A percentile compares a stretch with the other conserved stretches of the same genome.
phyloP scores from a whole-genome alignment of 2,113 vertebrate genomes.

The Spea multiplicata region DNA sequence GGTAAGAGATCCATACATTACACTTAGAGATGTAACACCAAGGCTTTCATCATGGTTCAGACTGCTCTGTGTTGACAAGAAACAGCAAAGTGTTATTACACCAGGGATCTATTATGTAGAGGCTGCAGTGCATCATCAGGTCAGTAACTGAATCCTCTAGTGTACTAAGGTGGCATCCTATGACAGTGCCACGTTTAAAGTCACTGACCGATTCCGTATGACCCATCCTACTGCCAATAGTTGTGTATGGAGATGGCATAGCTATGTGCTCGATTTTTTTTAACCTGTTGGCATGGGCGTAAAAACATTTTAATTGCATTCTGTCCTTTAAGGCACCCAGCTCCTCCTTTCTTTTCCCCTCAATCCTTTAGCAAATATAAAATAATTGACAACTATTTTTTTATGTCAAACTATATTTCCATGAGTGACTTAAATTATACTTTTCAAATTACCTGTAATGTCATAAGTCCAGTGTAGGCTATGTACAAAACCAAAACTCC shows the following conservation, averaged over 20 bases:
- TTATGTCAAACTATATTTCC: no score
- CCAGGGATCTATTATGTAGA: not conserved
- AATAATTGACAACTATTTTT: not conserved
- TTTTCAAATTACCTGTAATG: slow-evolving; percentile 26
- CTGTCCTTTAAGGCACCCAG: no score
- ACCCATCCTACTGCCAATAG: no score
- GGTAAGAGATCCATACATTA: slow-evolving; percentile 45
- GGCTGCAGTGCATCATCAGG: not conserved
- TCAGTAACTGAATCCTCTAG: no score
- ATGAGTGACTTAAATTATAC: no score
- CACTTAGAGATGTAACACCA: slow-evolving; percentile 41
- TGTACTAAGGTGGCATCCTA: no score
- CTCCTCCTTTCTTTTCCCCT: no score
- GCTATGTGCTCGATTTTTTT: no score
- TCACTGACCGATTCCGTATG: no score
- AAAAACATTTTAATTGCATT: no score
- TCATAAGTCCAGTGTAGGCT: slow-evolving; percentile 41
- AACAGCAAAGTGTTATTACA: not conserved
- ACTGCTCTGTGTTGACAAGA: slow-evolving; percentile 28
- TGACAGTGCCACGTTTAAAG: no score
- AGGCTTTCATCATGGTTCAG: slow-evolving; percentile 31
- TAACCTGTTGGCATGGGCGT: not conserved
- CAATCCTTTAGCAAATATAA: not conserved
- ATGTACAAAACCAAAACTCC: slow-evolving; percentile 41
- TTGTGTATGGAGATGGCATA: no score